Evolutionary conservation across 2,113 vertebrate species (phyloP).

Genomic region (Mastomys natalensis): DNA sequence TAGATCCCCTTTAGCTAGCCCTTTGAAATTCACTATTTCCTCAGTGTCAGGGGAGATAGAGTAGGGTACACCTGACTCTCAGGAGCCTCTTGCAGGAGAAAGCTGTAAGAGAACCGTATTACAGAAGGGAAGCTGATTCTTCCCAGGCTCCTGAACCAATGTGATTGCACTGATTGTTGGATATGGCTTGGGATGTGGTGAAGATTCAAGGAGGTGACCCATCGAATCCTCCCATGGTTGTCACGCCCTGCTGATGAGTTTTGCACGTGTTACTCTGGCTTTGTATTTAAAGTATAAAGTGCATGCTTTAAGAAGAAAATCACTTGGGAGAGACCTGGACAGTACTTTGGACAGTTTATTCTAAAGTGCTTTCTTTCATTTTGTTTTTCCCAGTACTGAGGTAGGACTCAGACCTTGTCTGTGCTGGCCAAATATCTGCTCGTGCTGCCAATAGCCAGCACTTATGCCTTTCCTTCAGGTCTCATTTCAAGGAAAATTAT

Average conservation of each 20-base stretch:
- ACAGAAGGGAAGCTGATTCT: neutral
- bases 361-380: neutral
- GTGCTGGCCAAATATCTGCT: neutral
- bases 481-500: neutral
- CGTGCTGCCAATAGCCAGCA: accelerated
- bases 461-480: neutral
- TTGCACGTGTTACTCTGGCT: accelerated
- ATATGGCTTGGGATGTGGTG: neutral
- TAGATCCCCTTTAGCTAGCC: neutral
- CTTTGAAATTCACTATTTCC: neutral
- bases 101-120: neutral
- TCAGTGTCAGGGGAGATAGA: neutral
- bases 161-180: neutral
- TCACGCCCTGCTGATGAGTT: accelerated
- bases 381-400: no score
- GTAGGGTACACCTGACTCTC: neutral
- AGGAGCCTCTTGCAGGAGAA: neutral
- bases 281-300: neutral
- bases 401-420: neutral
- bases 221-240: neutral
- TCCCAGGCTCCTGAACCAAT: neutral
- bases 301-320: neutral
- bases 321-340: neutral
- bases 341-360: neutral
- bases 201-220: neutral